Evolutionary conservation across 92 coral and sea anemone genomes (phyloP), one percentile per base, ranked within the genome.

Genomic region (Parazoanthus darwini): DNA sequence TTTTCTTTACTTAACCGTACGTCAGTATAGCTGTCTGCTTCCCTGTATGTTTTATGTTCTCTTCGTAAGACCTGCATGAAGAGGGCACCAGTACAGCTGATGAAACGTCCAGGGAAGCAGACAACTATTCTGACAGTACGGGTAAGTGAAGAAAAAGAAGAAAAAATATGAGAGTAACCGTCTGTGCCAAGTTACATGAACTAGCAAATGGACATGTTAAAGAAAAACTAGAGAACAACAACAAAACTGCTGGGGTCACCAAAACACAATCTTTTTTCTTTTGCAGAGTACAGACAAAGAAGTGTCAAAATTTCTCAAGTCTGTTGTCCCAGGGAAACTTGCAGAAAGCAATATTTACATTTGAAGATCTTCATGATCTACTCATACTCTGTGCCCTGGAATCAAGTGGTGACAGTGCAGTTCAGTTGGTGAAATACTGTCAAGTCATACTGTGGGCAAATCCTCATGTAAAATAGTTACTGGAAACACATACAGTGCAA

Each of bases 331-430:
- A 68, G 94, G 93, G 58, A 92, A 89, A 77, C 90, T 90, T 42
- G 37, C 92, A 78, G 90, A 96, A 23, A 94, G 86, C 74, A 93
- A 92, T 73, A 90, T 96, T 92, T 96, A 96, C 78, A 88, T 92
- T 88, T 93, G 71, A 86, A 13, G 70, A 63, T 14, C 70, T 63
- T 18, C 70, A 20, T 20, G 18, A 63, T 63, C 14, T 26, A 63
- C 3, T 0, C 5, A 63, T 18, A 63, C 8, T 8, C 25, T 63
- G 70, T 5, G 22, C 7, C 8, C n/a, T 63, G n/a, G 25, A 22
- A 20, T 63, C 70, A 63, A 63, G 9, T 4, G 26, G 8, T 63
- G 70, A 63, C 15, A 5, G 6, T 63, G n/a, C 70, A 63, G n/a
- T 63, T 18, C 26, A 22, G 26, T 4, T 63, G 70, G 70, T 20